Conservation (phyloP, 1,140 invertebrate genomes). For the Bursaphelenchus mucronatus region DNA sequence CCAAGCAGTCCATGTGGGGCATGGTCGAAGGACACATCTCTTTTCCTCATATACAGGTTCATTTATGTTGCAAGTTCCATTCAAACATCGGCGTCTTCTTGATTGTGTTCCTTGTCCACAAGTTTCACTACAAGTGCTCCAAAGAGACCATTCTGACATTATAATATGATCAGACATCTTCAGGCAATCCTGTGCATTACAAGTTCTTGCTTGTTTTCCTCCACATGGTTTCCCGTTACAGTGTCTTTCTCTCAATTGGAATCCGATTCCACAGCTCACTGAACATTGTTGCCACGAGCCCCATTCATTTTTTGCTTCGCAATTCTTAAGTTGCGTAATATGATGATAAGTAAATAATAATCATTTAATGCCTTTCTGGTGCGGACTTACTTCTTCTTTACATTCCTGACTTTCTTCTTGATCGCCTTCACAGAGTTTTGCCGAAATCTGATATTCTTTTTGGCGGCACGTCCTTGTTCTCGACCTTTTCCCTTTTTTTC, state of each 20-base stretch:
- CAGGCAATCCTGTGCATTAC: conserved; percentile 51
- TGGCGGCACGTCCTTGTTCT: no score
- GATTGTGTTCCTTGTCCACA: conserved; percentile 42
- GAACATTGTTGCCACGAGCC: conserved; percentile 45
- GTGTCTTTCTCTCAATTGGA: conserved; percentile 52
- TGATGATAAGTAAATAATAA: no score
- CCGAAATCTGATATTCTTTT: no score
- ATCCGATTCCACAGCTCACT: conserved; percentile 58
- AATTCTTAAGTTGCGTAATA: no score
- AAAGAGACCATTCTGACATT: conserved; percentile 46
- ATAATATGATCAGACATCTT: conserved; percentile 18
- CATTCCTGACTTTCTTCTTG: no score
- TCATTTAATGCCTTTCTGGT: no score
- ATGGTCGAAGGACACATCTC: conserved; percentile 52
- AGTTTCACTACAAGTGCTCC: conserved; percentile 41
- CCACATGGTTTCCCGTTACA: conserved; percentile 44
- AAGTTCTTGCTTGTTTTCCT: conserved; percentile 57
- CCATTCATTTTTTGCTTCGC: conserved; percentile 23
- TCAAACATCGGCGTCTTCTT: conserved; percentile 4
- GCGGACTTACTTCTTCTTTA: no score
- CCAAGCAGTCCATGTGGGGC: conserved; percentile 47
- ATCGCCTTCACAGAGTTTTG: no score
- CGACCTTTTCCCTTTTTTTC: no score
- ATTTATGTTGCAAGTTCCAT: conserved; percentile 26
- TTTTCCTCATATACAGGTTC: conserved; percentile 33